Base-by-base conservation (phyloP, 2,113 vertebrate species). In the Bambusicola thoracicus region DNA sequence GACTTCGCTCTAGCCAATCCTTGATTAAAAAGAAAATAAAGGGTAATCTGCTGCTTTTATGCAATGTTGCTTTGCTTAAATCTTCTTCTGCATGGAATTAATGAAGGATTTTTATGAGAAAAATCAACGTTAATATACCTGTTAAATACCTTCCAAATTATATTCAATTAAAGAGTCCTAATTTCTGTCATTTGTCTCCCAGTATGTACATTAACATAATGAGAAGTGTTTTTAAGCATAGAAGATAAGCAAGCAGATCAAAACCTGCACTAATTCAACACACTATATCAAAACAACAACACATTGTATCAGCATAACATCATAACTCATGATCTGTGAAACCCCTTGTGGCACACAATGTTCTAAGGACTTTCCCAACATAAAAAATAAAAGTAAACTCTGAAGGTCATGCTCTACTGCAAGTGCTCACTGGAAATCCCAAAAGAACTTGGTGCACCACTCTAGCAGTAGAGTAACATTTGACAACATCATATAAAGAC, bases 1-100 rank as follows among this genome's bases (percentile, higher is more conserved):
- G 99, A 99, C 92, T 99, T 99, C 0, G 99, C 99, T 97, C 99
- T 98, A 30, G 99, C 99, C 93, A 99, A 90, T 94, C 99, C 99
- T 99, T 97, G 16, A 96, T 2, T 80, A 70, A 70, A 94, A 94
- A 82, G 74, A 81, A 96, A 90, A 90, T 4, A 51, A 25, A 86
- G 29, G 69, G 51, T 77, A 24, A 92, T 0, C 22, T 43, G 51
- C 43, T 91, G 22, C 40, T 55, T 20, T 30, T 21, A 51, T 43
- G 22, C 25, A 70, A 70, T 29, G 13, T 15, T 70, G 34, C 34
- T 29, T 51, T 85, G 59, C 8, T 38, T 32, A 79, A 48, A 49
- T 44, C 0, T 34, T 8, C 29, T 25, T 83, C 66, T 46, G 5
- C 29, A 36, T 13, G 13, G 53, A 72, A 82, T 1, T 36, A 19